phyloP scores from a whole-genome alignment of 2,797 vertebrate genomes.

The Fringilla coelebs region DNA sequence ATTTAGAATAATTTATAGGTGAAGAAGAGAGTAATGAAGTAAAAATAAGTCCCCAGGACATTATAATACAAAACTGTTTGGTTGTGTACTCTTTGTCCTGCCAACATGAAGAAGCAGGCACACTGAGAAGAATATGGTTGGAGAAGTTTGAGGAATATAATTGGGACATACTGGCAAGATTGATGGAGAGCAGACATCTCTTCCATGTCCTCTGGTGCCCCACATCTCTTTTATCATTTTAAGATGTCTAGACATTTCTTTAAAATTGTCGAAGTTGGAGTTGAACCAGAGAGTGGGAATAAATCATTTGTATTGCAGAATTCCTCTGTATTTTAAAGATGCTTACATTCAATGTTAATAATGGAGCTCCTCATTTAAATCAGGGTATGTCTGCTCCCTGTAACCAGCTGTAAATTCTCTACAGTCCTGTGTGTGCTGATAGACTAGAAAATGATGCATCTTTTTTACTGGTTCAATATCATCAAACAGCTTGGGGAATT shows the following conservation, averaged over 20 bases:
- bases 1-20: background rate
- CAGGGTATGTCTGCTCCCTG: background rate
- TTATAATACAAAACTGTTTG: background rate
- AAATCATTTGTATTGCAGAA: background rate
- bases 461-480: background rate
- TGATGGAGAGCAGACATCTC: background rate
- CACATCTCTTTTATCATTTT: background rate
- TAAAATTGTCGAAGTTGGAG: background rate
- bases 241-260: background rate
- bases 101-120: background rate
- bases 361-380: background rate
- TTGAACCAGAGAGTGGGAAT: background rate
- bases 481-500: background rate
- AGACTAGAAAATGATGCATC: background rate
- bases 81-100: background rate
- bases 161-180: background rate
- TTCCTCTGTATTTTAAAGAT: background rate
- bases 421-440: background rate
- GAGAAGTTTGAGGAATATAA: background rate
- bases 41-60: background rate
- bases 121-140: background rate
- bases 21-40: background rate
- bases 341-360: background rate
- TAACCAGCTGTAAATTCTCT: conserved; percentile 6
- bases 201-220: background rate